phyloP scores from a whole-genome alignment of 2,797 vertebrate genomes.

The Otolemur crassicaudatus region DNA sequence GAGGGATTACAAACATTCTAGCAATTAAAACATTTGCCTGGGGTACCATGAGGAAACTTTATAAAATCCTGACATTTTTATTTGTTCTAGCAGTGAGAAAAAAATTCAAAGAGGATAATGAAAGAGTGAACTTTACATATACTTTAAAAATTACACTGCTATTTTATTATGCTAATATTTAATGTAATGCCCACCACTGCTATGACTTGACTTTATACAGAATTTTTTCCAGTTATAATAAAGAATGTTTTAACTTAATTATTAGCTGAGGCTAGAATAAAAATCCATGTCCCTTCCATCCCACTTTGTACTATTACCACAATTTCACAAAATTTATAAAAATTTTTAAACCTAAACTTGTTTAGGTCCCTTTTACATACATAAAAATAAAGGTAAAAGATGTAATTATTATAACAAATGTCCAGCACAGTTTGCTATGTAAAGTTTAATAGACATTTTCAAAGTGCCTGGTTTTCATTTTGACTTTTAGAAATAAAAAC shows the following conservation, averaged over 20 bases:
- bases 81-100: slow-evolving; percentile 3
- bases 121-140: not conserved
- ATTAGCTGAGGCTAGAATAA: slow-evolving; percentile 32
- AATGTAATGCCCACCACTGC: not conserved
- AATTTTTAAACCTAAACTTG: slow-evolving; percentile 31
- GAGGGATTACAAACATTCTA: not conserved
- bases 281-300: not conserved
- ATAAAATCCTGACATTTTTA: slow-evolving; percentile 14
- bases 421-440: not conserved
- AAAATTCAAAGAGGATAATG: not conserved
- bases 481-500: slow-evolving; percentile 44
- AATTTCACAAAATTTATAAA: not conserved
- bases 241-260: not conserved
- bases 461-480: slow-evolving; percentile 35
- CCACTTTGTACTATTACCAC: not conserved
- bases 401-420: not conserved
- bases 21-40: slow-evolving; percentile 7
- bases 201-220: not conserved
- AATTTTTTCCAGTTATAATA: slow-evolving; percentile 15
- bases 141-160: not conserved
- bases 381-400: not conserved
- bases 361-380: not conserved
- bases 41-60: not conserved
- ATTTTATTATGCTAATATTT: slow-evolving; percentile 35
- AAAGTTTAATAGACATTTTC: not conserved